Evolutionary conservation across 2,113 vertebrate genomes (phyloP).

Genomic region (Natator depressus): DNA sequence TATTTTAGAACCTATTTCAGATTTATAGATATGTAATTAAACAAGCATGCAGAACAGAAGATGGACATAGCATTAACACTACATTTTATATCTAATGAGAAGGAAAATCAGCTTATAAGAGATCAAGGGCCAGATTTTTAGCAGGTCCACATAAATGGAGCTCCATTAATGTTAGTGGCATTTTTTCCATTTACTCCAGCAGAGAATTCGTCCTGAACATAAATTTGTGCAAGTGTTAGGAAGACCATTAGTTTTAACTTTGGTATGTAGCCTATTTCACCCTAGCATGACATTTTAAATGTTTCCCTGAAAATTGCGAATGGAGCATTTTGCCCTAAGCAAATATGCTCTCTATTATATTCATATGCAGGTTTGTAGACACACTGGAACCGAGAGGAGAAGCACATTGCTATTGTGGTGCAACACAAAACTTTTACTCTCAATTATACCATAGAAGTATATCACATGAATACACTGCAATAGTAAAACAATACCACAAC

Average conservation of each 20-base stretch:
- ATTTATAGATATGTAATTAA: background rate
- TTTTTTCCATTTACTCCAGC: fast-evolving
- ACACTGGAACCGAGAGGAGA: background rate
- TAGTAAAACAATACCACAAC: conserved; percentile 40
- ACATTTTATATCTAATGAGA: background rate
- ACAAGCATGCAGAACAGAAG: fast-evolving
- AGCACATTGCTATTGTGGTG: background rate
- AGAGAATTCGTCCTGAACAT: background rate
- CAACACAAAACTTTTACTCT: conserved; percentile 23
- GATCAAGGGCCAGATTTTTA: background rate
- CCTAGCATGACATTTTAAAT: background rate
- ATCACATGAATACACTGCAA: background rate
- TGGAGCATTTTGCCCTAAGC: background rate
- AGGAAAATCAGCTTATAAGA: background rate
- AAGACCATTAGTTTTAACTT: background rate
- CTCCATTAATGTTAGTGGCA: background rate
- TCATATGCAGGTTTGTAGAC: background rate
- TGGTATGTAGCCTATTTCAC: background rate
- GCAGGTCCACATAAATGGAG: fast-evolving
- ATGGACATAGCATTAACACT: background rate
- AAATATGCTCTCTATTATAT: background rate
- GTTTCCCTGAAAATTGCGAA: background rate
- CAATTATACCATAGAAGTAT: background rate
- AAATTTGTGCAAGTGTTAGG: background rate
- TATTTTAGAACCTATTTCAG: background rate